These are phyloP conservation scores for Gorsachius magnificus DNA, from an alignment of 2,797 vertebrate species.

Conservation along the genomic window DNA sequence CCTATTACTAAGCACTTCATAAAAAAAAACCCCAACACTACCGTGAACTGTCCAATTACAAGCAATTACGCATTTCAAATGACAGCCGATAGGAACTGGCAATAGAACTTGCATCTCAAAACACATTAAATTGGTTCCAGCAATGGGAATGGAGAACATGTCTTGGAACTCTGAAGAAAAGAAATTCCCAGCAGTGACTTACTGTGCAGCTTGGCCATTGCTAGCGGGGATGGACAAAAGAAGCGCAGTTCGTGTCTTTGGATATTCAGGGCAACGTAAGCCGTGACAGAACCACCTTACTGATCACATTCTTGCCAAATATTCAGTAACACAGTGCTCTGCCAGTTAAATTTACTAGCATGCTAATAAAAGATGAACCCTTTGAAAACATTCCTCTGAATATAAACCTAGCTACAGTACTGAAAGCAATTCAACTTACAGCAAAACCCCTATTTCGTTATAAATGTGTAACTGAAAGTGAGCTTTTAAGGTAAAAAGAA, in stretches of 20 bases:
- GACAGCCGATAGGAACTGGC: background rate
- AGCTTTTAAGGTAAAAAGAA: background rate
- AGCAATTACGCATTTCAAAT: no score
- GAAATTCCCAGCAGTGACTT: background rate
- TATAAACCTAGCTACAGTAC: background rate
- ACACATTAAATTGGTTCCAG: background rate
- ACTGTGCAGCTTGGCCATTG: background rate
- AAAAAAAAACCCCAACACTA: background rate
- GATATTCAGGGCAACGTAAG: background rate
- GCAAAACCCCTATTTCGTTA: background rate
- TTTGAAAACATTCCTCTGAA: background rate
- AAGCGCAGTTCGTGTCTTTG: background rate
- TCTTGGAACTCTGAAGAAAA: background rate
- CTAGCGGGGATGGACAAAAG: background rate
- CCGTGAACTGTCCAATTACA: background rate
- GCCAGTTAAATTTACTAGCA: background rate
- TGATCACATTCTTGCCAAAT: background rate
- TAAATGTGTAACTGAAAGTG: background rate
- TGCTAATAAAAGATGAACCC: background rate
- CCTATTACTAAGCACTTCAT: background rate
- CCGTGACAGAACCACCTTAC: background rate
- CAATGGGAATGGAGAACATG: background rate
- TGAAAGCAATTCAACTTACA: background rate
- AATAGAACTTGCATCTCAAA: fast-evolving
- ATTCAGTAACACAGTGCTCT: background rate